These are phyloP conservation scores for Donacobius atricapilla DNA, from an alignment of 2,113 vertebrate genomes.

Conservation along the genomic window DNA sequence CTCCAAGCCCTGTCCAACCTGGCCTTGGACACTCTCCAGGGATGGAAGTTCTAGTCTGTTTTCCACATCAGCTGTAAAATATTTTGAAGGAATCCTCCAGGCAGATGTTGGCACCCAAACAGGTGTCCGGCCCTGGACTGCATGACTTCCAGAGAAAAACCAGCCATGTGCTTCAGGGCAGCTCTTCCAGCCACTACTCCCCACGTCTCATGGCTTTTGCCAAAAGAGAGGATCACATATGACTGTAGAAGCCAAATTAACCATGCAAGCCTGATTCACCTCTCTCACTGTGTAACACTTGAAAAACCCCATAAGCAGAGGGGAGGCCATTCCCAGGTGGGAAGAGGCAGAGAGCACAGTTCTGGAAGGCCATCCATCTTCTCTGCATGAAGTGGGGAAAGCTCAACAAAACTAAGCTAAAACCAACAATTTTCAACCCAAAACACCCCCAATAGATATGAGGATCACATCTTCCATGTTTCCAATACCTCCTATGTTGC, in stretches of 20 bases:
- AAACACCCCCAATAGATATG: neutral
- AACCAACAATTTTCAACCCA: neutral
- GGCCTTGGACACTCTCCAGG: neutral
- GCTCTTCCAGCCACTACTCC: neutral
- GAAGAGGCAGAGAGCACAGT: neutral
- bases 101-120: neutral
- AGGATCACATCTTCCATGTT: neutral
- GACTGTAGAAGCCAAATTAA: neutral
- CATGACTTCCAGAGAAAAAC: neutral
- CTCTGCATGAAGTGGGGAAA: neutral
- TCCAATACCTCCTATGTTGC: neutral
- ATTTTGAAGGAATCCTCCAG: neutral
- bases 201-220: neutral
- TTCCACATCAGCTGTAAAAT: neutral
- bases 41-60: neutral
- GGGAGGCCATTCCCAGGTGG: neutral
- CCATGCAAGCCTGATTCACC: neutral
- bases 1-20: rapidly evolving
- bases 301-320: neutral
- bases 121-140: neutral
- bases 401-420: neutral
- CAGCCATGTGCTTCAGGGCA: neutral
- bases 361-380: neutral
- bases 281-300: neutral
- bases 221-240: neutral